Conservation (phyloP, 2,797 vertebrate genomes). For the Phoxinus dragarum region DNA sequence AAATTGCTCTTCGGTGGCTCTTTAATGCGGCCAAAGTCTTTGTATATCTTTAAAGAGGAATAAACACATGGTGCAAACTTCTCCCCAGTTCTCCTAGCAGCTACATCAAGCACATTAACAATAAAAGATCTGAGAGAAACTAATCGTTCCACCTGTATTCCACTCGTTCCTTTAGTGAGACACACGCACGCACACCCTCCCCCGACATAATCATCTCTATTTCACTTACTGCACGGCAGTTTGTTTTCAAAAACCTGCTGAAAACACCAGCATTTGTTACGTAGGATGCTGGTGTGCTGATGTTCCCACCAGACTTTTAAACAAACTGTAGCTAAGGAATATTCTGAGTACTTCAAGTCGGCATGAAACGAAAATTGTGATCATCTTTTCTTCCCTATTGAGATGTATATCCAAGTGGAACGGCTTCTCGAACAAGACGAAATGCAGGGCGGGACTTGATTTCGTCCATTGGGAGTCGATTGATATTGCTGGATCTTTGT, state of each 20-base stretch:
- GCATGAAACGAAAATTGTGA: background rate
- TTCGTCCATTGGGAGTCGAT: background rate
- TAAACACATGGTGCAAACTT: slow-evolving; percentile 67
- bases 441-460: background rate
- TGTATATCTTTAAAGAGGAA: slow-evolving; percentile 75
- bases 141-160: slow-evolving; percentile 68
- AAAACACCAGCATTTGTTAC: slow-evolving; percentile 4
- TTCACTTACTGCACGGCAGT: slow-evolving; percentile 61
- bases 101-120: slow-evolving; percentile 70
- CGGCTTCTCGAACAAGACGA: background rate
- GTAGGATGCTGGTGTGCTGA: background rate
- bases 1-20: slow-evolving; percentile 78
- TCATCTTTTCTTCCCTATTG: background rate
- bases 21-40: slow-evolving; percentile 72
- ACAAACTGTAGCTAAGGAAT: background rate
- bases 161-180: slow-evolving; percentile 56
- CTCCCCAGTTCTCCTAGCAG: slow-evolving; percentile 58
- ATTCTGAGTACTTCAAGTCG: background rate
- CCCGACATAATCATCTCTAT: slow-evolving; percentile 63
- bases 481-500: background rate
- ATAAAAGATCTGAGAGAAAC: slow-evolving; percentile 62
- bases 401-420: background rate
- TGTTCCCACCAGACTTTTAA: background rate
- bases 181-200: slow-evolving; percentile 47
- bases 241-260: slow-evolving; percentile 62